These are phyloP conservation scores for Coregonus sp. DNA, from an alignment of 2,797 vertebrate genomes.

Conservation along the genomic window DNA sequence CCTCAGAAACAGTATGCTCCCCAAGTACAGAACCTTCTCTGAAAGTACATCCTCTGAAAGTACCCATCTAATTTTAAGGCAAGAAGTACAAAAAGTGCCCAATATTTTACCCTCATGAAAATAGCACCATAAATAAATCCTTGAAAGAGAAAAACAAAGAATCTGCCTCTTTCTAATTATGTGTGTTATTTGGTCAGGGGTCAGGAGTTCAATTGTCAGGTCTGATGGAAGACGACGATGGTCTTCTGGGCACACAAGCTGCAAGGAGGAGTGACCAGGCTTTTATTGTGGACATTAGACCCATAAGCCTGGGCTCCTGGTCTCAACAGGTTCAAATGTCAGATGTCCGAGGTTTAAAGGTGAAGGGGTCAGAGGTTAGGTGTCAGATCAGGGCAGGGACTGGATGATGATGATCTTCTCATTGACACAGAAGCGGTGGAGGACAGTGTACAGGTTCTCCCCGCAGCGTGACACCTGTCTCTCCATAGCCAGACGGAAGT, in stretches of 20 bases:
- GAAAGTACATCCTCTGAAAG: slow-evolving; percentile 19
- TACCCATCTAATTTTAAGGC: slow-evolving; percentile 26
- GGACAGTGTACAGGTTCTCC: slow-evolving; percentile 88
- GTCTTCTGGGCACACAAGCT: background rate
- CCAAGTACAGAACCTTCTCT: background rate
- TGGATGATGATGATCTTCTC: slow-evolving; percentile 97
- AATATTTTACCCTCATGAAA: slow-evolving; percentile 9
- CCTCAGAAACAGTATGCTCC: background rate
- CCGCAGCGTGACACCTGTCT: slow-evolving; percentile 95
- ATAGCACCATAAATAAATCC: background rate
- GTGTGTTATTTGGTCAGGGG: background rate
- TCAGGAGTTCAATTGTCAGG: background rate
- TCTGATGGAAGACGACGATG: background rate
- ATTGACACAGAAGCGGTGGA: slow-evolving; percentile 96
- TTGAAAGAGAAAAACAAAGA: slow-evolving; percentile 17
- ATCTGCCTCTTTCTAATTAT: background rate
- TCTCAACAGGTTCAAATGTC: slow-evolving; percentile 4
- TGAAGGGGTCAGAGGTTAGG: slow-evolving; percentile 36
- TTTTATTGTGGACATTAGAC: background rate
- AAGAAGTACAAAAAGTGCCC: slow-evolving; percentile 17
- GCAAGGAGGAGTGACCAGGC: background rate
- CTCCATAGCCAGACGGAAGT: slow-evolving; percentile 98
- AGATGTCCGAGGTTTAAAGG: background rate
- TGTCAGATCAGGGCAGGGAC: slow-evolving; percentile 79
- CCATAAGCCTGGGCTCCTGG: background rate